Conservation (phyloP, 2,113 vertebrate species). For the Petrocephalus microphthalmus region DNA sequence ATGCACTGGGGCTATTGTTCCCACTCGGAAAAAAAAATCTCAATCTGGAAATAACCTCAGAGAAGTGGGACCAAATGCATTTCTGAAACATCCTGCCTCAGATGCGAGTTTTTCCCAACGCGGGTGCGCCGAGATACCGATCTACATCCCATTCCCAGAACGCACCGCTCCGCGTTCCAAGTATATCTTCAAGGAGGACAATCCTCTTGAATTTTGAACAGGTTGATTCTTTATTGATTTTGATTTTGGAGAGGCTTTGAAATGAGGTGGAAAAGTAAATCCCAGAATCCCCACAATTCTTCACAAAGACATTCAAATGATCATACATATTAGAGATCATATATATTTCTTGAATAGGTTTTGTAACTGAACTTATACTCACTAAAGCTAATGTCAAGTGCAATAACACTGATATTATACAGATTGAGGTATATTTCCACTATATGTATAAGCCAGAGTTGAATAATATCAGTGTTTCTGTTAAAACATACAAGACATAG, state of each 20-base stretch:
- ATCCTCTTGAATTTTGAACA: slow-evolving; percentile 2
- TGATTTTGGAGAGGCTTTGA: background rate
- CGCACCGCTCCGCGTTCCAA: background rate
- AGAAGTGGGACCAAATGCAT: background rate
- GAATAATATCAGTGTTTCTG: background rate
- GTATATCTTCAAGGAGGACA: slow-evolving; percentile 10
- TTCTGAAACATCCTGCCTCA: background rate
- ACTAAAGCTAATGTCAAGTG: background rate
- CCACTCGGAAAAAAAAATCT: background rate
- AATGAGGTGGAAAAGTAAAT: background rate
- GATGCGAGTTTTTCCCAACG: background rate
- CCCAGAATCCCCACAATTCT: background rate
- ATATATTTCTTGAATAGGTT: background rate
- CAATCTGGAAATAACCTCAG: slow-evolving; percentile 2
- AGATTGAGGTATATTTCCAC: background rate
- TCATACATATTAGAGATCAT: background rate
- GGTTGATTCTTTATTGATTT: background rate
- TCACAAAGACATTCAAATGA: background rate
- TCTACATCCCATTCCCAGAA: background rate
- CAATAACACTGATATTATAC: background rate
- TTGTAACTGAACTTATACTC: background rate
- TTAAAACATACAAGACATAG: background rate
- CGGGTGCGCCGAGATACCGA: background rate
- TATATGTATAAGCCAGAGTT: background rate
- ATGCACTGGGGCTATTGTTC: background rate